Conservation (phyloP, 2,797 vertebrate species). For the Sylvilagus floridanus region DNA sequence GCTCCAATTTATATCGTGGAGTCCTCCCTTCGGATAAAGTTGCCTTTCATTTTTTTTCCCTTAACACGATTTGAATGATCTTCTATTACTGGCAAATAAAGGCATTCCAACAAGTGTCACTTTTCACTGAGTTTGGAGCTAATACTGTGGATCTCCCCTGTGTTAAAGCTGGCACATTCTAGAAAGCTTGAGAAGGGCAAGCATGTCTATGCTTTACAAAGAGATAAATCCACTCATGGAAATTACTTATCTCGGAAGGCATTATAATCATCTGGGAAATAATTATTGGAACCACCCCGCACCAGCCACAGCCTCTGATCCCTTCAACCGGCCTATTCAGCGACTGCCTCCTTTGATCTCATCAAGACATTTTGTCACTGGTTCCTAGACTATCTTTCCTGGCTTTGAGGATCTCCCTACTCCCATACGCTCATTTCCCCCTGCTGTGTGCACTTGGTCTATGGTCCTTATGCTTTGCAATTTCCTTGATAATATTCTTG, state of each 20-base stretch:
- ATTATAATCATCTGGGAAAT: neutral
- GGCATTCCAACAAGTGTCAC: neutral
- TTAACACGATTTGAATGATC: neutral
- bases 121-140: neutral
- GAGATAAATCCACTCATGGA: neutral
- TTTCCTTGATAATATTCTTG: neutral
- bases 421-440: neutral
- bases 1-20: neutral
- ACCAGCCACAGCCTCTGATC: neutral
- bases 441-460: neutral
- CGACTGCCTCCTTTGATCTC: neutral
- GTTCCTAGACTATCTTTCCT: accelerated
- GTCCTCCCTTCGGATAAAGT: neutral
- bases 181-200: conserved; percentile 66
- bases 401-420: neutral
- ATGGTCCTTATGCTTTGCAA: neutral
- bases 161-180: neutral
- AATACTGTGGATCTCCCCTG: neutral
- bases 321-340: neutral
- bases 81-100: conserved; percentile 34
- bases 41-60: neutral
- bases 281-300: neutral
- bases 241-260: neutral
- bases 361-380: neutral
- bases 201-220: conserved; percentile 38